Evolutionary conservation across 1,140 invertebrate genomes (phyloP).

Genomic region (silkworm (Bombyx mori)): ASM3026992v2 NC_085115.1:9234001-9234500

Average conservation of each 20-base stretch:
- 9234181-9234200: slow-evolving; percentile 32
- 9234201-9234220: slow-evolving; percentile 13
- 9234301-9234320: slow-evolving; percentile 29
- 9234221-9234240: slow-evolving; percentile 19
- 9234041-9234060: slow-evolving; percentile 33
- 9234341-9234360: slow-evolving; percentile 26
- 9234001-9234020: slow-evolving; percentile 26
- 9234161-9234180: slow-evolving; percentile 26
- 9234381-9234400: slow-evolving; percentile 37
- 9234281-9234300: slow-evolving; percentile 12
- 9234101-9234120: slow-evolving; percentile 43
- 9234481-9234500: slow-evolving; percentile 26
- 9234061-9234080: slow-evolving; percentile 25
- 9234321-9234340: slow-evolving; percentile 25
- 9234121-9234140: slow-evolving; percentile 39
- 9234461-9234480: slow-evolving; percentile 34
- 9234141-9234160: slow-evolving; percentile 30
- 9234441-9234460: slow-evolving; percentile 27
- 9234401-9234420: slow-evolving; percentile 34
- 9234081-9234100: slow-evolving; percentile 30
- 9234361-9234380: slow-evolving; percentile 26
- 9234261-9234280: slow-evolving; percentile 24
- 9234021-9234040: slow-evolving; percentile 34
- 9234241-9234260: slow-evolving; percentile 32
- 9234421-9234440: slow-evolving; percentile 23